Evolutionary conservation across 2,113 vertebrate species (phyloP).

Genomic region (Mustelus asterias): DNA sequence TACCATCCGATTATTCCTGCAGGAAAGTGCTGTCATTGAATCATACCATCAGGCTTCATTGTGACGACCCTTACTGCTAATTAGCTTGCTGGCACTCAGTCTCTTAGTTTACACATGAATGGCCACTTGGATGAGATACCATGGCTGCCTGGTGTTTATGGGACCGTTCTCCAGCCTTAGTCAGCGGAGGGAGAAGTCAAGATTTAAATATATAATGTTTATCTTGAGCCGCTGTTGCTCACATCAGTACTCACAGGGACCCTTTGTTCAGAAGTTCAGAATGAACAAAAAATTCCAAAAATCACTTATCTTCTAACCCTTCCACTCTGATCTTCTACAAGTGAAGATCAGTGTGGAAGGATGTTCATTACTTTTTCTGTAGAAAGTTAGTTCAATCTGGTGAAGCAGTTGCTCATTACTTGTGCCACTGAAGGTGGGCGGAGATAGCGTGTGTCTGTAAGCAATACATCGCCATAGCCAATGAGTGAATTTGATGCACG

Average conservation of each 20-base stretch:
- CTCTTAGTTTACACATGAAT: not conserved
- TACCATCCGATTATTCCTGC: not conserved
- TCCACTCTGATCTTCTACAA: no score
- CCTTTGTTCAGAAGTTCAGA: not conserved
- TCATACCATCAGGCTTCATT: not conserved
- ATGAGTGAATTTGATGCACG: no score
- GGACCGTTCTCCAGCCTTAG: not conserved
- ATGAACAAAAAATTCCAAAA: not conserved
- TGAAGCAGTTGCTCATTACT: not conserved
- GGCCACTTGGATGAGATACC: not conserved
- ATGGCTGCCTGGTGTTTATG: not conserved
- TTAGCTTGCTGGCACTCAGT: not conserved
- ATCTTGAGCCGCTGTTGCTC: not conserved
- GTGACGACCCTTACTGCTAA: not conserved
- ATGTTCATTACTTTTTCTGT: not conserved
- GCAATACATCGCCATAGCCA: no score
- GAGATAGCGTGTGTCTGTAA: no score
- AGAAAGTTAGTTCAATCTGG: not conserved
- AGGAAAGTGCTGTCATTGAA: not conserved
- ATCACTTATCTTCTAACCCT: not conserved
- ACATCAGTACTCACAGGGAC: not conserved
- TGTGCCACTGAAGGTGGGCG: no score
- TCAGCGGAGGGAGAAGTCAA: not conserved
- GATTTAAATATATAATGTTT: not conserved
- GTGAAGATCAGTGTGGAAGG: not conserved